Percentiles rank a stretch among this genome's conserved stretches.
Conservation (phyloP, 1,140 invertebrate species). For the Ostrea denselamellosa region DNA sequence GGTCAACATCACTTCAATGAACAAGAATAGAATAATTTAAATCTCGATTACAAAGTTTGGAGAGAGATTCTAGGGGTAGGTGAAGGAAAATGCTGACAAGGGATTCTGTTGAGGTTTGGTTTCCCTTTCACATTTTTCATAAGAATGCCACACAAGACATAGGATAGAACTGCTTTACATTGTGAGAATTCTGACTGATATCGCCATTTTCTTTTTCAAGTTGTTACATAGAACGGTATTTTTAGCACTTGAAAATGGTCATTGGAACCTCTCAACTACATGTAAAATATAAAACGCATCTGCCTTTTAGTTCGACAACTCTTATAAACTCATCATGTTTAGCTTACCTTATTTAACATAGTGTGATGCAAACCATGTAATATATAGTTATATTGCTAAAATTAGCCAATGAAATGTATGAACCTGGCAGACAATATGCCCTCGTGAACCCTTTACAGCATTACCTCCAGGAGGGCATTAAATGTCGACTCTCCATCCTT, state of each 20-base stretch:
- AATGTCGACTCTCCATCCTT: not conserved
- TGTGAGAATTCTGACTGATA: not conserved
- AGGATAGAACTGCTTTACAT: not conserved
- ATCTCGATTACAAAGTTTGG: slow-evolving; percentile 19
- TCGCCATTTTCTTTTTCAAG: too few species aligned
- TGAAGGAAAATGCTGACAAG: not conserved
- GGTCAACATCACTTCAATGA: slow-evolving; percentile 31
- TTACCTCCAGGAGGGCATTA: not conserved
- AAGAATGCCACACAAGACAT: not conserved
- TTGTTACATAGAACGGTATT: too few species aligned
- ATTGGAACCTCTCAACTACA: too few species aligned
- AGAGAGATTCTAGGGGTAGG: slow-evolving; percentile 9
- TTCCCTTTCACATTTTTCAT: not conserved
- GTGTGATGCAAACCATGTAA: too few species aligned
- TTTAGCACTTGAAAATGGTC: too few species aligned
- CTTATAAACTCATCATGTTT: too few species aligned
- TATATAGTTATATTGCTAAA: too few species aligned
- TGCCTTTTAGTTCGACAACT: too few species aligned
- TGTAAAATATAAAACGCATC: too few species aligned
- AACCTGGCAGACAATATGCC: not conserved
- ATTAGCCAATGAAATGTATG: too few species aligned
- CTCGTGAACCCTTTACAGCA: not conserved
- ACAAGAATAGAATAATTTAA: slow-evolving; percentile 37
- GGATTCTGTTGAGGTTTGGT: not conserved
- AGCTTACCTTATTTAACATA: too few species aligned